Conservation (phyloP, 2,888 invertebrate species). For the Perdita meconis region DNA sequence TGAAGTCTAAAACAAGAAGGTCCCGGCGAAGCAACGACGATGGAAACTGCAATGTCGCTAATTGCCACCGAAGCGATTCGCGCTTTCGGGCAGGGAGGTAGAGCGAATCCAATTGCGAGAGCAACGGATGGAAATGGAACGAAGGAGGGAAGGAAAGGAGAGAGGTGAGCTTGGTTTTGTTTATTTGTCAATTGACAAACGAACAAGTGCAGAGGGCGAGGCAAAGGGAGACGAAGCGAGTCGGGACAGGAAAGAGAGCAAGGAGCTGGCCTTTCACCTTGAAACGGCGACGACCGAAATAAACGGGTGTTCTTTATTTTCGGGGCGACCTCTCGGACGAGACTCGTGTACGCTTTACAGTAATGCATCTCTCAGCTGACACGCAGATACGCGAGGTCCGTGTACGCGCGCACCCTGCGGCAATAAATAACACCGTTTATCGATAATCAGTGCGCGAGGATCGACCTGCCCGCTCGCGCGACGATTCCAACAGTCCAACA, state of each 20-base stretch:
- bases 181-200: conserved; percentile 26
- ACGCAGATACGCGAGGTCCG: conserved; percentile 11
- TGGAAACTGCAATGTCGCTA: too few species aligned
- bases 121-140: background rate
- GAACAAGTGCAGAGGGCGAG: background rate
- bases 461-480: background rate
- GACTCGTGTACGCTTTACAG: conserved; percentile 37
- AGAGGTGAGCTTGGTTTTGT: background rate
- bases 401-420: background rate
- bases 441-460: conserved; percentile 5
- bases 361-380: conserved; percentile 34
- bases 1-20: too few species aligned
- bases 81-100: too few species aligned
- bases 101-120: too few species aligned
- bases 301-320: conserved; percentile 63
- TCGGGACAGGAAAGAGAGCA: conserved; percentile 32
- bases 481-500: background rate
- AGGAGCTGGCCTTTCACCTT: conserved; percentile 58
- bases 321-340: conserved; percentile 30
- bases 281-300: conserved; percentile 61
- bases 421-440: conserved; percentile 6
- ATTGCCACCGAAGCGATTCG: too few species aligned
- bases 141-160: background rate
- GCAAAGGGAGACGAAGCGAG: conserved; percentile 14
- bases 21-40: too few species aligned